Percentiles rank a stretch among this genome's conserved stretches.
Evolutionary conservation across 1,140 invertebrate genomes (phyloP).

Genomic region (Trialeurodes vaporariorum): DNA sequence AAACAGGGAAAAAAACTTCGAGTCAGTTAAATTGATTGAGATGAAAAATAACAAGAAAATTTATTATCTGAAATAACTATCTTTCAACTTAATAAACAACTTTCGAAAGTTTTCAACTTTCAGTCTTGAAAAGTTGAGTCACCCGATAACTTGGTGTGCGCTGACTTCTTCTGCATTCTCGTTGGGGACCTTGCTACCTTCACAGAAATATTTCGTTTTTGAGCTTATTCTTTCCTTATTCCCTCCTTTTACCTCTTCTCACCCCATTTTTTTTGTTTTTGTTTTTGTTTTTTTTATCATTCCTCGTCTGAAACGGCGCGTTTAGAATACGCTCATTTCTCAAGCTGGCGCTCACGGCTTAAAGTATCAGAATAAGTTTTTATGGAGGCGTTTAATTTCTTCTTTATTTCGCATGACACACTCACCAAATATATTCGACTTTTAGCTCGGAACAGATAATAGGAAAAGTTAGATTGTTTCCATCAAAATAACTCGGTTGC

Average conservation of each 20-base stretch:
- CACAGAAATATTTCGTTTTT: too few relatives aligned
- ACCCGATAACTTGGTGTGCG: background rate
- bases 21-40: background rate
- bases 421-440: too few relatives aligned
- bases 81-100: constrained; percentile 1
- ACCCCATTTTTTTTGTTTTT: too few relatives aligned
- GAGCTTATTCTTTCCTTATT: background rate
- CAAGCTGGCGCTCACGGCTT: background rate
- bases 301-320: too few relatives aligned
- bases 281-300: too few relatives aligned
- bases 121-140: background rate
- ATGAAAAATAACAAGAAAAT: background rate
- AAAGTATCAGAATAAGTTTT: background rate
- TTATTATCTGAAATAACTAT: background rate
- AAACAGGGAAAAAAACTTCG: background rate
- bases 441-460: too few relatives aligned
- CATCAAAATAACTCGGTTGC: too few relatives aligned
- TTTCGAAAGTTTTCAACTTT: background rate
- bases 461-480: too few relatives aligned
- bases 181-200: too few relatives aligned
- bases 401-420: too few relatives aligned
- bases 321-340: background rate
- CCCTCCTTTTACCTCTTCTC: background rate
- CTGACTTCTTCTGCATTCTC: too few relatives aligned
- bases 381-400: background rate